Percentiles rank a stretch among this genome's conserved stretches.
Conservation (phyloP, 2,113 vertebrate genomes). For the Protobothrops mucrosquamatus region DNA sequence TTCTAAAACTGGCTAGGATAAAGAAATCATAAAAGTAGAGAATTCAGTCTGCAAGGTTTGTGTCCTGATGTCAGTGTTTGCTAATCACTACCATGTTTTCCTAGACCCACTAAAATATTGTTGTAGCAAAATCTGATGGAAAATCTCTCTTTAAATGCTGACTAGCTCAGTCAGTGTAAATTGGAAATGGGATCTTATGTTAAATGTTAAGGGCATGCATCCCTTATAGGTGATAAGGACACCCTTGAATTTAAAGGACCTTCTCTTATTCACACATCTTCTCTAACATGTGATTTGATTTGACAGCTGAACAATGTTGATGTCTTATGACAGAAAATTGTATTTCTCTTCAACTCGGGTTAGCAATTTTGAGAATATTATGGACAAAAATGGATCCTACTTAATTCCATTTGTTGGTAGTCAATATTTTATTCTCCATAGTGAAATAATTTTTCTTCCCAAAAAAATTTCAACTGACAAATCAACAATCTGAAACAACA, state of each 20-base stretch:
- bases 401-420: not conserved
- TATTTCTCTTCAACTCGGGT: not conserved
- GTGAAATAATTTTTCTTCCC: not conserved
- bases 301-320: not conserved
- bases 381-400: not conserved
- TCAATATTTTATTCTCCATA: not conserved
- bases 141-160: not conserved
- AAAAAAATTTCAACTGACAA: not conserved
- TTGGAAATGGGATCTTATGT: not conserved
- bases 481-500: not conserved
- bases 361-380: not conserved
- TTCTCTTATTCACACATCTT: not conserved
- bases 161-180: not conserved
- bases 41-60: not conserved
- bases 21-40: not conserved
- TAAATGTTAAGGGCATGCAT: not conserved
- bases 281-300: not conserved
- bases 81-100: not conserved
- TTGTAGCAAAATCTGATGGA: not conserved
- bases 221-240: not conserved
- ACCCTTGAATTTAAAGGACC: not conserved
- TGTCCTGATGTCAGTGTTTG: not conserved
- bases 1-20: not conserved
- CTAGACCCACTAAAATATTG: not conserved
- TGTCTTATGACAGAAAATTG: not conserved